phyloP scores from a whole-genome alignment of 2,113 vertebrate genomes.

The Scytalopus superciliaris region DNA sequence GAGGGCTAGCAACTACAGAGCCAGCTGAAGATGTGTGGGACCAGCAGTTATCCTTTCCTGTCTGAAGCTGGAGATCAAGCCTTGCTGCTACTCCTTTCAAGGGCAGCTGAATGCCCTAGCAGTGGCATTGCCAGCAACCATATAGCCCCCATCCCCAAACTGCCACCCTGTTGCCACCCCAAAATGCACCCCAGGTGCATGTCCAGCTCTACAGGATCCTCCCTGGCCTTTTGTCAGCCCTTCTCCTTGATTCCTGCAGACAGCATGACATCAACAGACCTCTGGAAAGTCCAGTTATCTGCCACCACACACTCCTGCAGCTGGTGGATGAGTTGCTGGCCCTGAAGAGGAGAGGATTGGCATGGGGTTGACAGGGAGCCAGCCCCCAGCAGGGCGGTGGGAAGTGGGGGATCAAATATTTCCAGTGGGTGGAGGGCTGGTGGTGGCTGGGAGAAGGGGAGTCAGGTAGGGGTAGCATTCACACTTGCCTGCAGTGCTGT shows the following conservation, averaged over 20 bases:
- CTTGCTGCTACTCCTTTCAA: not conserved
- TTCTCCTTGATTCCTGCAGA: not conserved
- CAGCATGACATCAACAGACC: not conserved
- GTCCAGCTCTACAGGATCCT: not conserved
- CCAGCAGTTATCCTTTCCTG: not conserved
- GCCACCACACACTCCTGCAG: not conserved
- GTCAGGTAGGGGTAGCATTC: not conserved
- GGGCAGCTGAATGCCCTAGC: not conserved
- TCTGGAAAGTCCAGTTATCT: not conserved
- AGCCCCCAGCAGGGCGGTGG: not conserved
- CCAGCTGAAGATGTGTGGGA: not conserved
- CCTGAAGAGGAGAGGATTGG: accelerated
- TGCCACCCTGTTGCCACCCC: too few relatives aligned
- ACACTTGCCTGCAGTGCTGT: not conserved
- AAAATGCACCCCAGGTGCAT: too few relatives aligned
- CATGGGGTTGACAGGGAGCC: not conserved
- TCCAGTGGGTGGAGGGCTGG: not conserved
- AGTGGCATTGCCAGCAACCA: not conserved
- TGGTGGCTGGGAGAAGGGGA: accelerated
- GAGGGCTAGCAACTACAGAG: not conserved
- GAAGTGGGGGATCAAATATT: not conserved
- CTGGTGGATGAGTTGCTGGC: not conserved
- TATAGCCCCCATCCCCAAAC: not conserved
- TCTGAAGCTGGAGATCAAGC: not conserved
- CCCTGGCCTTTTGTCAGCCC: not conserved